Base-by-base conservation (phyloP, 2,888 invertebrate genomes). In the Bhutanitis thaidina region DNA sequence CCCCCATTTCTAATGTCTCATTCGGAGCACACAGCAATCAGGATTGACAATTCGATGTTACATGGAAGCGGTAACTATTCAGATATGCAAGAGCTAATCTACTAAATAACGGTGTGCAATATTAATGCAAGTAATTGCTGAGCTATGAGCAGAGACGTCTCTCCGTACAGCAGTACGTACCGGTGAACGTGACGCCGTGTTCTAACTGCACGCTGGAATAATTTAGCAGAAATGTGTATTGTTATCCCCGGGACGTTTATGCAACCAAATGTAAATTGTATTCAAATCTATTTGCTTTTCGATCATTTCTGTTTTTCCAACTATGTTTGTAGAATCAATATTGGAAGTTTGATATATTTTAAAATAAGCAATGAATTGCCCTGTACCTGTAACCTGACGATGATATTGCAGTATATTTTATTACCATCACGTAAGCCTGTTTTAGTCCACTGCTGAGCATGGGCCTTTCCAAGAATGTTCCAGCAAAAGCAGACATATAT, bases 281-380 rank as follows among this genome's bases (percentile, higher is more conserved):
- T 16, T 25, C 25, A 8, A 25, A n/a, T 39, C 25, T 25, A 39
- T 25, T 39, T 20, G 8, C 25, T 3, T 12, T 20, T 20, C 10
- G 25, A 39, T 25, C 20, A 20, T 38, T 16, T 20, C 25, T 3
- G 20, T 38, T 38, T 25, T 38, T 20, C 16, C 20, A 38, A 29
- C 34, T 15, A 37, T 39, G 51, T 43, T 47, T 51, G n/a, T 20
- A 20, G 38, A 38, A 38, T 20, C n/a, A 38, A 38, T 38, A 15
- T 20, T 16, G 25, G 10, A 20, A n/a, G n/a, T n/a, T n/a, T n/a
- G n/a, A n/a, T n/a, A n/a, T n/a, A n/a, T n/a, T n/a, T n/a, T n/a
- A n/a, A n/a, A n/a, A n/a, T n/a, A n/a, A n/a, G n/a, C n/a, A n/a
- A n/a, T n/a, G n/a, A n/a, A n/a, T n/a, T n/a, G n/a, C n/a, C n/a